phyloP scores from a whole-genome alignment of 2,797 vertebrate genomes.

The Rhyacichthys aspro region DNA sequence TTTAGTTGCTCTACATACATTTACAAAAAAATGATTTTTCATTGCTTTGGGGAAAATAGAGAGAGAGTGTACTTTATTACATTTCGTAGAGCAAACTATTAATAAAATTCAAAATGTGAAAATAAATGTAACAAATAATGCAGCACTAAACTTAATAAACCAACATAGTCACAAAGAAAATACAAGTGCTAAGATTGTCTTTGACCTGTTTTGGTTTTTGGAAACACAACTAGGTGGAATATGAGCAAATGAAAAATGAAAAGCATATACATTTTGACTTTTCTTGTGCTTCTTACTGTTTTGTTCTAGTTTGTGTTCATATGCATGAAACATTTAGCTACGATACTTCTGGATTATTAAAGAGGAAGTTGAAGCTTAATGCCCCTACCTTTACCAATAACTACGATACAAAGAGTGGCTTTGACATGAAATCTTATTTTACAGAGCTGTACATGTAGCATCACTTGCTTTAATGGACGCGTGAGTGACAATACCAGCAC shows the following conservation, averaged over 20 bases:
- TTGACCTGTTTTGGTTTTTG: conserved; percentile 28
- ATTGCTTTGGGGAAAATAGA: too few relatives aligned
- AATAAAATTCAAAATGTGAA: not conserved
- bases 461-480: conserved; percentile 24
- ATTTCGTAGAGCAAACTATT: not conserved
- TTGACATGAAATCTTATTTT: conserved; percentile 30
- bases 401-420: conserved; percentile 29
- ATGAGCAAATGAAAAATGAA: not conserved
- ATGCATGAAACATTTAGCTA: conserved; percentile 32
- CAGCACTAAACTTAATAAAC: conserved; percentile 2
- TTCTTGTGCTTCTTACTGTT: conserved; percentile 14
- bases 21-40: too few relatives aligned
- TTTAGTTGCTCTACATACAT: too few relatives aligned
- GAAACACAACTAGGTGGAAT: conserved; percentile 4
- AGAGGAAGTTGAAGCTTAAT: conserved; percentile 29
- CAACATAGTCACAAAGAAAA: conserved; percentile 10
- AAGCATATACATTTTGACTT: not conserved
- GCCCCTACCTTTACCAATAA: conserved; percentile 5
- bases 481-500: conserved; percentile 14
- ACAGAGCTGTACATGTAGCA: conserved; percentile 33
- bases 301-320: conserved; percentile 11
- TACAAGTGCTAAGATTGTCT: conserved; percentile 35
- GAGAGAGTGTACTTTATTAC: not conserved
- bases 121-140: not conserved
- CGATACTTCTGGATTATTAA: conserved; percentile 19